Percentiles rank a stretch among this genome's conserved stretches.
phyloP scores from a whole-genome alignment of 2,113 vertebrate genomes.

The Pelecanoides urinatrix region DNA sequence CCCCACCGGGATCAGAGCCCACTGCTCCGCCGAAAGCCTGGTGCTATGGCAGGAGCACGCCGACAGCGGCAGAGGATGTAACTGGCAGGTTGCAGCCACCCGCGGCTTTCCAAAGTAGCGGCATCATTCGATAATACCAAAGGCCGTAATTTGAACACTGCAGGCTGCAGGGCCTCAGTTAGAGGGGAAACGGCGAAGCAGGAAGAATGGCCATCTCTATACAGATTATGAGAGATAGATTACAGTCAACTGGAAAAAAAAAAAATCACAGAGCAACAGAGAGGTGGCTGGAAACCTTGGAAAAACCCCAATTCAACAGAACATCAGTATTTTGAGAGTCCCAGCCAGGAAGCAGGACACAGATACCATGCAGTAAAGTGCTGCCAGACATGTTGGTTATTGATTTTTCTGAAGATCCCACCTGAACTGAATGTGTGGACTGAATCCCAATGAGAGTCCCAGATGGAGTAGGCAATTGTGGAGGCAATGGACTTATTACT shows the following conservation, averaged over 20 bases:
- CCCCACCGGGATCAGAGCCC: background rate
- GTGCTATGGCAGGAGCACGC: background rate
- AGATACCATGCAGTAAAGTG: slow-evolving; percentile 43
- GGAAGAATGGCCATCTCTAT: slow-evolving; percentile 37
- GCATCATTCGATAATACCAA: background rate
- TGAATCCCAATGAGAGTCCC: slow-evolving; percentile 60
- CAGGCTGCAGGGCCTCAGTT: slow-evolving; percentile 44
- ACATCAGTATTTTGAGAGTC: slow-evolving; percentile 38
- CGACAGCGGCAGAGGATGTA: background rate
- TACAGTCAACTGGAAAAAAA: slow-evolving; percentile 40
- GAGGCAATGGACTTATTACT: slow-evolving; percentile 57
- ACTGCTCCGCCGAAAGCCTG: background rate
- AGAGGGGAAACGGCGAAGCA: background rate
- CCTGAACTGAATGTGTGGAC: slow-evolving; percentile 42
- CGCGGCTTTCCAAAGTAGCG: background rate
- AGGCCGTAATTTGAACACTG: slow-evolving; percentile 10
- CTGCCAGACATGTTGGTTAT: slow-evolving; percentile 56
- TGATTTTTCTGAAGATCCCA: slow-evolving; percentile 63
- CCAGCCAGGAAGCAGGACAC: slow-evolving; percentile 45
- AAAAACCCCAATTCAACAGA: slow-evolving; percentile 22
- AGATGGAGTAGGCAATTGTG: slow-evolving; percentile 48
- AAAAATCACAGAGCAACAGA: background rate
- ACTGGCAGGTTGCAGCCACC: background rate
- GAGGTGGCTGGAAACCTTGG: slow-evolving; percentile 47
- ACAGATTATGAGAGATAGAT: slow-evolving; percentile 44